Evolutionary conservation across 2,888 invertebrate genomes (phyloP).

Genomic region (Phlogophora meticulosa): DNA sequence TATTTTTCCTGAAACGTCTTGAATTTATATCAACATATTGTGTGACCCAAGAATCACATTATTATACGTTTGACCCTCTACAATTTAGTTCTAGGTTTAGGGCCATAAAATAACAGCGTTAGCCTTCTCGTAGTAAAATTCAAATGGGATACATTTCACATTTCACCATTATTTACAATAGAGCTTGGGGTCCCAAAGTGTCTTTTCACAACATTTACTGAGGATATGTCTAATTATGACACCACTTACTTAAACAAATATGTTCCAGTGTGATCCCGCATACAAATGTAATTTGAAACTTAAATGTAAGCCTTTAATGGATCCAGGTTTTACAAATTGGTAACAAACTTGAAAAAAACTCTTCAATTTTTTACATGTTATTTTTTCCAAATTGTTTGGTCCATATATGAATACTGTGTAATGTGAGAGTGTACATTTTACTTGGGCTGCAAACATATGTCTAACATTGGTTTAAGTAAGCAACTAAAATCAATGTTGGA

Average conservation of each 20-base stretch:
- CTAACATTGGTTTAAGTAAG: too few species aligned
- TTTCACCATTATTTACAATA: constrained; percentile 36
- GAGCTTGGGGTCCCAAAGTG: constrained; percentile 27
- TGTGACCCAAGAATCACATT: constrained; percentile 24
- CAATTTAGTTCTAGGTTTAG: constrained; percentile 9
- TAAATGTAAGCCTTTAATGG: constrained; percentile 79
- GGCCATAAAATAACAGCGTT: constrained; percentile 28
- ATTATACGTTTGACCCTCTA: constrained; percentile 16
- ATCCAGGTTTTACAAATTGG: constrained; percentile 67
- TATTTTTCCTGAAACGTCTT: neutral
- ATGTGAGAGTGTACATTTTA: neutral
- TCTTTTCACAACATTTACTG: constrained; percentile 46
- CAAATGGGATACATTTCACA: constrained; percentile 31
- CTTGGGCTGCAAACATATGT: too few species aligned
- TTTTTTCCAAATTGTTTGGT: neutral
- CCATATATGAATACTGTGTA: neutral
- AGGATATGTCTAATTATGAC: constrained; percentile 50
- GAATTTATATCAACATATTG: constrained; percentile 5
- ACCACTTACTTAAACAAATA: constrained; percentile 72
- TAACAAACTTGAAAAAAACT: constrained; percentile 28
- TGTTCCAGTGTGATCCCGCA: constrained; percentile 78
- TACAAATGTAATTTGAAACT: constrained; percentile 74
- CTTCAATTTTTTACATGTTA: neutral
- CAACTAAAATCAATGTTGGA: too few species aligned
- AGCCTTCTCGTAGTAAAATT: constrained; percentile 34